Evolutionary conservation across 2,797 vertebrate species (phyloP).

Genomic region (Ptychadena robeensis): DNA sequence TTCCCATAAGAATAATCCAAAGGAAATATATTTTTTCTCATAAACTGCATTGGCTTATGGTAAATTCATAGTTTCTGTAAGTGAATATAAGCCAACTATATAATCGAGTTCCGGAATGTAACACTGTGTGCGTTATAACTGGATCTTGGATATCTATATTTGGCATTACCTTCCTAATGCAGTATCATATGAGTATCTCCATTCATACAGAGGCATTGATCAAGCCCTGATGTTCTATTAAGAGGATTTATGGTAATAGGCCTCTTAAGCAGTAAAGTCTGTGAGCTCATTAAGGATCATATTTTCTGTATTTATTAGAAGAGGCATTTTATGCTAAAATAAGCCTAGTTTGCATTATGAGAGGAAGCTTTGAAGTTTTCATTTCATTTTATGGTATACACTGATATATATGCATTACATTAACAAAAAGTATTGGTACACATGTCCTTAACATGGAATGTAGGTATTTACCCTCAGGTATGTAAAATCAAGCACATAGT

Average conservation of each 20-base stretch:
- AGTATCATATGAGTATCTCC: not conserved
- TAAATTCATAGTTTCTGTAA: not conserved
- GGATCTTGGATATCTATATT: not conserved
- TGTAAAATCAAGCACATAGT: too few relatives aligned
- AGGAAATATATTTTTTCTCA: not conserved
- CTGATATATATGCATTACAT: too few relatives aligned
- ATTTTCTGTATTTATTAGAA: conserved; percentile 22
- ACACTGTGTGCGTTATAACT: not conserved
- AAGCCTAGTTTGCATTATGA: conserved; percentile 4
- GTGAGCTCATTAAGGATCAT: conserved; percentile 13
- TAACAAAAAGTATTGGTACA: too few relatives aligned
- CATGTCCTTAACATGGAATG: too few relatives aligned
- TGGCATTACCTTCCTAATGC: not conserved
- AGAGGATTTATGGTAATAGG: conserved; percentile 43
- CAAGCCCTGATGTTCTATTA: conserved; percentile 24
- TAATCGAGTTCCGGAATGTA: not conserved
- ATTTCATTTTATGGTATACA: too few relatives aligned
- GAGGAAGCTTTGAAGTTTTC: not conserved
- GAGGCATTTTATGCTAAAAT: not conserved
- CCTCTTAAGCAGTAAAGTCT: conserved; percentile 2
- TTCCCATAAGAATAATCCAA: not conserved
- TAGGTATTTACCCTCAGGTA: too few relatives aligned
- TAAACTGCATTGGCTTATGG: not conserved
- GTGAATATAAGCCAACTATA: not conserved
- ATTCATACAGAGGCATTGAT: conserved; percentile 2